Evolutionary conservation across 2,888 invertebrate genomes (phyloP).

Genomic region (Darwinula stevensoni): DNA sequence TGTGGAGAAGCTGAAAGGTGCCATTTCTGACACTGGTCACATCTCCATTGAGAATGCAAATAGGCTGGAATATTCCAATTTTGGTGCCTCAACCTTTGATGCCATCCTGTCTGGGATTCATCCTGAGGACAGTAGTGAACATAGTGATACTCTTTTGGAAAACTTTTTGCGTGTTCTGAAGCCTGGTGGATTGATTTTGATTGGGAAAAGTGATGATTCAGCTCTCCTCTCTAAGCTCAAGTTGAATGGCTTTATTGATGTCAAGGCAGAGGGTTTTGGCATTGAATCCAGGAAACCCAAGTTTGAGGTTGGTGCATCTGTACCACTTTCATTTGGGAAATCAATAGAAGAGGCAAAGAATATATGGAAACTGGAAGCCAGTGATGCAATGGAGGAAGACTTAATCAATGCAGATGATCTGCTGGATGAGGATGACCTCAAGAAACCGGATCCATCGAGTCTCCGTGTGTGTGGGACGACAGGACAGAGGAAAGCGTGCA

Average conservation of each 20-base stretch:
- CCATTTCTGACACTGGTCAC: too few species aligned
- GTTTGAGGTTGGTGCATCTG: constrained; percentile 26
- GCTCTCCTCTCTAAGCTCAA: too few species aligned
- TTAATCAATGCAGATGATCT: constrained; percentile 61
- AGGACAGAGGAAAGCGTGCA: constrained; percentile 82
- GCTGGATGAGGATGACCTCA: constrained; percentile 60
- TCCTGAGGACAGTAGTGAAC: neutral
- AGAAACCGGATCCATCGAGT: constrained; percentile 51
- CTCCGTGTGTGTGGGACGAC: constrained; percentile 63
- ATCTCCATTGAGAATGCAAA: too few species aligned
- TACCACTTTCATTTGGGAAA: constrained; percentile 24
- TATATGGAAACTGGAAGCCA: constrained; percentile 50
- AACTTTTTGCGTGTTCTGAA: neutral
- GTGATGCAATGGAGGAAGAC: constrained; percentile 36
- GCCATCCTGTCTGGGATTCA: neutral
- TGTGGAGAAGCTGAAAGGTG: too few species aligned
- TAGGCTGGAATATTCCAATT: too few species aligned
- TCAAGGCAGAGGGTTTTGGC: too few species aligned
- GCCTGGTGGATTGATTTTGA: neutral
- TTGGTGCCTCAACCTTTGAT: too few species aligned
- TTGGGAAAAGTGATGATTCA: too few species aligned
- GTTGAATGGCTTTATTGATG: too few species aligned
- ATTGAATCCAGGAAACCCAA: too few species aligned
- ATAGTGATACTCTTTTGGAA: neutral
- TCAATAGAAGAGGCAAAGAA: too few species aligned